Evolutionary conservation across 2,888 invertebrate species (phyloP).

Genomic region (Yponomeuta evonymella): DNA sequence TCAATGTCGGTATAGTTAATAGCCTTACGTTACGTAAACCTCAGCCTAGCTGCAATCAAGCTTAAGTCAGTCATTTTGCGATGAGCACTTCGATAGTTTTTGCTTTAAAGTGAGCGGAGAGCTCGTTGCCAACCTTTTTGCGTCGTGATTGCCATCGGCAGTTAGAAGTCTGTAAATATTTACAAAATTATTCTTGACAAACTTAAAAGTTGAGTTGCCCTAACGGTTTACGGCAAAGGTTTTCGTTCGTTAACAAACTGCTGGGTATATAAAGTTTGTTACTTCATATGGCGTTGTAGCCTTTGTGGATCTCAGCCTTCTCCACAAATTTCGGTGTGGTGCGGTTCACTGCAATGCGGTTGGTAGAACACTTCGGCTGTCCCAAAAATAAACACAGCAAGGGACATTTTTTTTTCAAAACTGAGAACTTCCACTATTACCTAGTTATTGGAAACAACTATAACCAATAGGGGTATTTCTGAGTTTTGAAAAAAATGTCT

Average conservation of each 20-base stretch:
- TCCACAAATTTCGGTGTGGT: too few relatives aligned
- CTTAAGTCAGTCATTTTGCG: slow-evolving; percentile 58
- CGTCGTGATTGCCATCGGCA: slow-evolving; percentile 34
- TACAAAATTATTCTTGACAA: not conserved
- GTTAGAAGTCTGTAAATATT: slow-evolving; percentile 29
- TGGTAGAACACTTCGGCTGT: too few relatives aligned
- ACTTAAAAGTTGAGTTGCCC: not conserved
- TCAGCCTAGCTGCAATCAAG: slow-evolving; percentile 29
- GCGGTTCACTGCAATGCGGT: too few relatives aligned
- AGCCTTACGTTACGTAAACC: slow-evolving; percentile 48
- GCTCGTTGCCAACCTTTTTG: slow-evolving; percentile 35
- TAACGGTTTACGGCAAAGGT: not conserved
- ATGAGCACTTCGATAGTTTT: slow-evolving; percentile 55
- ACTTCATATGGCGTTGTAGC: too few relatives aligned
- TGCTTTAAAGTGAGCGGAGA: slow-evolving; percentile 52
- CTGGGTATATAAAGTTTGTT: not conserved
- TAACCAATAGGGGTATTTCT: too few relatives aligned
- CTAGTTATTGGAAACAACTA: too few relatives aligned
- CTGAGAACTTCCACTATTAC: too few relatives aligned
- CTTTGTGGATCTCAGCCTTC: too few relatives aligned
- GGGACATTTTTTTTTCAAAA: too few relatives aligned
- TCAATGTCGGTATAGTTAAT: slow-evolving; percentile 42
- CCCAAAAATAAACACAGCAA: too few relatives aligned
- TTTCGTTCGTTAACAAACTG: not conserved
- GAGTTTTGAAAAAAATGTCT: too few relatives aligned